A percentile compares a stretch with the other conserved stretches of the same genome.
These are phyloP conservation scores for Anolis sagrei DNA, from an alignment of 2,113 vertebrate species.

Conservation along the genomic window DNA sequence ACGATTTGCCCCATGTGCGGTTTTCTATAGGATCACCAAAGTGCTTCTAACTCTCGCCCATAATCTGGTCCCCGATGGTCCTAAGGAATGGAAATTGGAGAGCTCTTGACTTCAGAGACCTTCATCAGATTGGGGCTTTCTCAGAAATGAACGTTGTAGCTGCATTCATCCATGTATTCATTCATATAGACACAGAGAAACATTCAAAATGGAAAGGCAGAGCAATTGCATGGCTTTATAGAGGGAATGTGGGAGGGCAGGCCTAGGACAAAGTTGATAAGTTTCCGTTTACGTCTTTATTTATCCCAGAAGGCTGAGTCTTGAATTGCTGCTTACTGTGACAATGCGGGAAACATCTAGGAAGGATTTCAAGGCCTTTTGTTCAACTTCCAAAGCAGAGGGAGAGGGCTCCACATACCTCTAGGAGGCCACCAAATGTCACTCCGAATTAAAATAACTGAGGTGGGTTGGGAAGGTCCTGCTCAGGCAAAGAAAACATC, in stretches of 20 bases:
- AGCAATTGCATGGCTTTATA: background rate
- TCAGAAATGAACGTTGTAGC: too few relatives aligned
- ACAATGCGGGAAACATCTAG: background rate
- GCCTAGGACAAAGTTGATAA: background rate
- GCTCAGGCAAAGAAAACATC: slow-evolving; percentile 6
- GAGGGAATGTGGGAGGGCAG: background rate
- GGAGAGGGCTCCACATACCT: background rate
- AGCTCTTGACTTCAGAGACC: background rate
- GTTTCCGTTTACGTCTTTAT: background rate
- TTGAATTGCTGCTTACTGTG: background rate
- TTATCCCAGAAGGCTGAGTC: background rate
- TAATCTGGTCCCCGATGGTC: background rate
- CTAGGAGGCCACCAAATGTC: background rate
- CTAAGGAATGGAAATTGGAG: background rate
- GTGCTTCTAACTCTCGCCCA: background rate
- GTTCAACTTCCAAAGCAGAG: background rate
- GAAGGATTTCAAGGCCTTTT: background rate
- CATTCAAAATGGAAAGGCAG: background rate
- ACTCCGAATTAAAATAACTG: background rate
- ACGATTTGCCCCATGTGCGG: background rate
- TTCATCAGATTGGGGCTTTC: background rate
- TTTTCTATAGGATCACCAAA: background rate
- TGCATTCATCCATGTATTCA: too few relatives aligned
- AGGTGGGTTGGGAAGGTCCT: background rate
- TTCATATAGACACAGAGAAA: background rate